Percentiles rank a stretch among this genome's conserved stretches.
phyloP scores from a whole-genome alignment of 2,797 vertebrate species.

The Sphenopsis melanotis region DNA sequence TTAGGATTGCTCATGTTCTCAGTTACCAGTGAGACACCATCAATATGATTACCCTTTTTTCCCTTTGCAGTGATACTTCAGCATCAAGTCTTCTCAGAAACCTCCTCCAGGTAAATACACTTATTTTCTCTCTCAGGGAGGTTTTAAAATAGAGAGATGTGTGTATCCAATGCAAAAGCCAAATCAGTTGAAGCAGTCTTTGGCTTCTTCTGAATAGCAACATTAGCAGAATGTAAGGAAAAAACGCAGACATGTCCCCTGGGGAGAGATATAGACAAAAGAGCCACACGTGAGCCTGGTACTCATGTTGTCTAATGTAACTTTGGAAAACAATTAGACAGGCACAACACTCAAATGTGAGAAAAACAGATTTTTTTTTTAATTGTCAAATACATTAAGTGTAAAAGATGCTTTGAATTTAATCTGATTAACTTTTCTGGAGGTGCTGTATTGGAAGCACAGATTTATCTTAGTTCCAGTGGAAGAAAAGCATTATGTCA shows the following conservation, averaged over 20 bases:
- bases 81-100: neutral
- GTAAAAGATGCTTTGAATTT: neutral
- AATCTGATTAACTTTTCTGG: neutral
- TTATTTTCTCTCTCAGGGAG: neutral
- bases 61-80: neutral
- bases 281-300: neutral
- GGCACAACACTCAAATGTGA: neutral
- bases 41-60: neutral
- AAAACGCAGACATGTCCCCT: neutral
- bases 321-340: neutral
- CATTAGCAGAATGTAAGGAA: neutral
- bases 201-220: neutral
- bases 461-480: neutral
- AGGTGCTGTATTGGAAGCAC: neutral
- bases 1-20: neutral
- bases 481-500: slow-evolving; percentile 8
- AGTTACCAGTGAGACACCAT: neutral
- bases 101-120: neutral
- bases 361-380: neutral
- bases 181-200: neutral
- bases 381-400: neutral
- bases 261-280: neutral
- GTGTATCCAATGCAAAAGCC: neutral
- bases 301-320: neutral
- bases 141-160: neutral